Evolutionary conservation across 2,113 vertebrate species (phyloP), one percentile per base, ranked within the genome.

Genomic region (Amphilophus citrinellus): DNA sequence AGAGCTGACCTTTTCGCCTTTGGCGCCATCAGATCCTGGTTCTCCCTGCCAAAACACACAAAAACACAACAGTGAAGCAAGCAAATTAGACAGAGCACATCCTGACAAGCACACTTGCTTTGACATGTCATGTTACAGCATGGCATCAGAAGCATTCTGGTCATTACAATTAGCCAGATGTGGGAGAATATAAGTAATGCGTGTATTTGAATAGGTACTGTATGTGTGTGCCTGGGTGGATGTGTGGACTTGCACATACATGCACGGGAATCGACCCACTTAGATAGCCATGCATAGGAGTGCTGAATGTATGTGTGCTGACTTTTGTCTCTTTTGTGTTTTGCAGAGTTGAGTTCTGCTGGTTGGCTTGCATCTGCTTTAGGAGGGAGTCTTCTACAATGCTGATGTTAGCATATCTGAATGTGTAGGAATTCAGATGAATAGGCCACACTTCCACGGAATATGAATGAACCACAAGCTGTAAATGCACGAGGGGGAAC

Each of bases 1-100:
- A 32, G 42, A 61, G 61, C 92, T 93, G 62, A 96, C 96, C 95
- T 96, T 96, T 93, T 94, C 94, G 60, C 96, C 96, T 94, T 94
- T 96, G 76, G 79, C 17, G 3, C 95, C 96, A 76, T 61, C 77
- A 78, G 87, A 90, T 92, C 96, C 96, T n/a, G 56, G 5, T 66
- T 93, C 93, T 77, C 96, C 96, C 96, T 96, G 90, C 32, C 81
- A 61, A 94, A 89, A 82, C 35, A 89, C 13, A 90, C 24, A 88
- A 75, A 85, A 79, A 80, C 22, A 81, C 4, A 56, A 84, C 61
- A 83, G 76, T 61, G 18, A 81, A 60, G 56, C 59, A 66, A 50
- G 22, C 66, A 66, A 77, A 83, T 88, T 58, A 83, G 22, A 83
- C 50, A 5, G 61, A 82, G 56, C 20, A 44, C 44, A 22, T 27